phyloP scores from a whole-genome alignment of 2,797 vertebrate genomes.

The Anguilla megastoma region DNA sequence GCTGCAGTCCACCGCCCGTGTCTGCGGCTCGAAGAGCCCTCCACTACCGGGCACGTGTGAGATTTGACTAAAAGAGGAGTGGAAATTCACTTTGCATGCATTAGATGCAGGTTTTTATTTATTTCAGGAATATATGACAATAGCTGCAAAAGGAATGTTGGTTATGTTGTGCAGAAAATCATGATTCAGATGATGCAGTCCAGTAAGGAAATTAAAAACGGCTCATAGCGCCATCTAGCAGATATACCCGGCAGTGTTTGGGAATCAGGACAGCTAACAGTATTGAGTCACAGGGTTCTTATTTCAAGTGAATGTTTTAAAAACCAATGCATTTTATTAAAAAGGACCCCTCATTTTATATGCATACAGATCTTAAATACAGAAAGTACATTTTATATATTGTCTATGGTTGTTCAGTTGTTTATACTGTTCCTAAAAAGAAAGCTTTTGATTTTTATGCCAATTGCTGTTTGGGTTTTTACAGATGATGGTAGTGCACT shows the following conservation, averaged over 20 bases:
- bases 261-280: background rate
- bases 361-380: background rate
- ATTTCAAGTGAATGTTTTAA: background rate
- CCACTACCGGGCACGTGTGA: background rate
- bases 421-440: background rate
- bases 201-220: background rate
- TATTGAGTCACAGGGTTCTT: background rate
- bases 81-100: background rate
- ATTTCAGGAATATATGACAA: background rate
- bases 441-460: slow-evolving; percentile 24
- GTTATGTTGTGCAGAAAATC: background rate
- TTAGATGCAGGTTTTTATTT: background rate
- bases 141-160: background rate
- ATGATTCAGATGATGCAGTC: background rate
- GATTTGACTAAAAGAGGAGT: background rate
- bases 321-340: background rate
- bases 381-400: slow-evolving; percentile 7
- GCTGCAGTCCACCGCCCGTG: background rate
- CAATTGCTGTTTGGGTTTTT: background rate
- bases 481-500: background rate
- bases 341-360: slow-evolving; percentile 5
- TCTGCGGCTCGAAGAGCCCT: background rate
- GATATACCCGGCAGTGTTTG: background rate
- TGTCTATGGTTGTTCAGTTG: background rate
- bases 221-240: background rate